Evolutionary conservation across 2,888 invertebrate species (phyloP).

Genomic region (Agonopterix subpropinquella): DNA sequence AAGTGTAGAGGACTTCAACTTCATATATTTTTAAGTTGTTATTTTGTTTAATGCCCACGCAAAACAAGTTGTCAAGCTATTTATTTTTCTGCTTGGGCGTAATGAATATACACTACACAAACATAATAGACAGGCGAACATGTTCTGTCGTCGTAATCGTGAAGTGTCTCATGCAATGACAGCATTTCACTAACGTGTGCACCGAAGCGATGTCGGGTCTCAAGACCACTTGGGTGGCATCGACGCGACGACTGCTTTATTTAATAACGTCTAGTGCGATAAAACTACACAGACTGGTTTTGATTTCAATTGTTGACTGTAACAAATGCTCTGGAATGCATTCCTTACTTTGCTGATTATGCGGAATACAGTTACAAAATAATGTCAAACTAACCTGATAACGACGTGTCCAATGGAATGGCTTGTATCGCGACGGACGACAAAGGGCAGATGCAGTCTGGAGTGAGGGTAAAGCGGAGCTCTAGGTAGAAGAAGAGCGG

Average conservation of each 20-base stretch:
- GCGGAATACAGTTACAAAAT: no score
- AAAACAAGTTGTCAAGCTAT: conserved; percentile 34
- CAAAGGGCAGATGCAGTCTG: conserved; percentile 92
- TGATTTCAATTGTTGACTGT: background rate
- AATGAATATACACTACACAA: conserved; percentile 23
- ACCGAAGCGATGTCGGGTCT: conserved; percentile 22
- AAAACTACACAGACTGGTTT: background rate
- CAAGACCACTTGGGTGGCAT: conserved; percentile 13
- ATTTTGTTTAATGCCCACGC: conserved; percentile 22
- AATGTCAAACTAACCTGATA: conserved; percentile 80
- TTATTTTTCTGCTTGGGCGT: conserved; percentile 33
- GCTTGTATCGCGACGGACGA: conserved; percentile 83
- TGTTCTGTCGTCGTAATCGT: conserved; percentile 26
- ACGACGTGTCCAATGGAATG: conserved; percentile 86
- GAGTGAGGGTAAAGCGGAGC: conserved; percentile 93
- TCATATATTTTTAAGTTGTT: background rate
- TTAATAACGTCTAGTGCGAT: conserved; percentile 4
- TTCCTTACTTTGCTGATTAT: no score
- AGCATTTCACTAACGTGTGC: conserved; percentile 28
- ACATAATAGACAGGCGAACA: conserved; percentile 20
- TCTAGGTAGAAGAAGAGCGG: conserved; percentile 91
- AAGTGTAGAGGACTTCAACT: background rate
- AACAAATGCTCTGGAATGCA: no score
- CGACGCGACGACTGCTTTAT: conserved; percentile 8
- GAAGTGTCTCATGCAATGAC: conserved; percentile 35